A percentile compares a stretch with the other conserved stretches of the same genome.
Evolutionary conservation across 1,140 invertebrate genomes (phyloP).

Genomic region (Aphelenchoides fujianensis): DNA sequence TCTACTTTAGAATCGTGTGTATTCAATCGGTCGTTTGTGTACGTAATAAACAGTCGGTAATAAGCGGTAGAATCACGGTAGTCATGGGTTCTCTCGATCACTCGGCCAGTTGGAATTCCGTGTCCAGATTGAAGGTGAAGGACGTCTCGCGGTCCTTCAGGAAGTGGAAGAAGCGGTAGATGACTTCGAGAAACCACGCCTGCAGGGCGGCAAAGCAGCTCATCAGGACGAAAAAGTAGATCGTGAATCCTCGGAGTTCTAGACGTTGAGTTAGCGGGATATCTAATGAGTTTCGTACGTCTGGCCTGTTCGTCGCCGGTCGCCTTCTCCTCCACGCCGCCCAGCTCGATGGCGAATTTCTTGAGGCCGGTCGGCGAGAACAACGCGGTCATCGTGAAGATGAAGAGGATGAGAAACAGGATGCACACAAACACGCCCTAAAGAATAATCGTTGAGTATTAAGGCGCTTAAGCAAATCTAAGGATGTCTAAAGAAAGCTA

Average conservation of each 20-base stretch:
- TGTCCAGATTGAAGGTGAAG: conserved; percentile 56
- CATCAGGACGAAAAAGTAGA: conserved; percentile 45
- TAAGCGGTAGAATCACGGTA: too few species aligned
- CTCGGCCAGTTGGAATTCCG: conserved; percentile 32
- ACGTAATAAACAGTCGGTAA: not conserved
- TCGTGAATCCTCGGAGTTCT: conserved; percentile 36
- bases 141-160: conserved; percentile 57
- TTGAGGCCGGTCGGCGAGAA: conserved; percentile 29
- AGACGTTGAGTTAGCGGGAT: conserved; percentile 5
- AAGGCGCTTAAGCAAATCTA: too few species aligned
- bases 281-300: not conserved
- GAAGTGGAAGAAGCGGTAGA: conserved; percentile 57
- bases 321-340: conserved; percentile 34
- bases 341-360: conserved; percentile 36
- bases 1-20: too few species aligned
- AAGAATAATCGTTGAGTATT: too few species aligned
- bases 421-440: conserved; percentile 48
- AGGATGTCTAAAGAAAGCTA: too few species aligned
- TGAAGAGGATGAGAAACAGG: conserved; percentile 42
- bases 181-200: conserved; percentile 51
- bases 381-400: conserved; percentile 50
- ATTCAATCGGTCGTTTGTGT: too few species aligned
- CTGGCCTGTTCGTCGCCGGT: not conserved
- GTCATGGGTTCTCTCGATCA: not conserved
- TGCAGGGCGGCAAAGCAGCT: conserved; percentile 12